Conservation (phyloP, 2,797 vertebrate species). For the Hyperoplus lanceolatus region DNA sequence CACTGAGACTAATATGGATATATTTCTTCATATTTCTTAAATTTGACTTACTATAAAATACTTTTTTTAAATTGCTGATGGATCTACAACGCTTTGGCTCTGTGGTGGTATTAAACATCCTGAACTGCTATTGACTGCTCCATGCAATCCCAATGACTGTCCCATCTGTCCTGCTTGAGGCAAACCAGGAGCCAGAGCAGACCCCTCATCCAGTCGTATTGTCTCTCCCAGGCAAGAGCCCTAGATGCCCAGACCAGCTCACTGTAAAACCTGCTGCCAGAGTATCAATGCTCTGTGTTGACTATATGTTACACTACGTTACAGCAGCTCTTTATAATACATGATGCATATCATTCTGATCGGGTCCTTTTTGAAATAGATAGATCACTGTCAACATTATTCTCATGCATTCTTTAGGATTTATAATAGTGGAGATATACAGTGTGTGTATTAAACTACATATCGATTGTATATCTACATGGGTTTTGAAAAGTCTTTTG, state of each 20-base stretch:
- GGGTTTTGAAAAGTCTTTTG: constrained; percentile 71
- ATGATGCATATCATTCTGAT: neutral
- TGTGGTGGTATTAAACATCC: constrained; percentile 55
- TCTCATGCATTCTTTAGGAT: constrained; percentile 21
- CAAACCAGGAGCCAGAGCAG: constrained; percentile 30
- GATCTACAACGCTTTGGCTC: constrained; percentile 12
- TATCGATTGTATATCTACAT: constrained; percentile 72
- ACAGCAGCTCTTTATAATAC: constrained; percentile 12
- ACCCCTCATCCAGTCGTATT: constrained; percentile 8
- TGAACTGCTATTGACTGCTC: constrained; percentile 48
- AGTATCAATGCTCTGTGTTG: neutral
- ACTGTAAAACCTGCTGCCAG: constrained; percentile 32
- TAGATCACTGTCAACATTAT: constrained; percentile 7
- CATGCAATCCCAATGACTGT: constrained; percentile 8
- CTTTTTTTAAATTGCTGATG: neutral
- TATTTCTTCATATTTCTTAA: constrained; percentile 20
- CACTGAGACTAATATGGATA: constrained; percentile 6
- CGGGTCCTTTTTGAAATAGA: neutral
- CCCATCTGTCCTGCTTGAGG: constrained; percentile 20
- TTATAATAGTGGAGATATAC: constrained; percentile 27
- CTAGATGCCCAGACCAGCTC: constrained; percentile 63
- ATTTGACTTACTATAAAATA: constrained; percentile 16
- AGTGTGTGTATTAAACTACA: constrained; percentile 56
- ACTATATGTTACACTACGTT: neutral
- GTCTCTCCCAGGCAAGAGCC: constrained; percentile 29